phyloP scores from a whole-genome alignment of 92 coral and sea anemone species.

The Virgularia gustaviana region DNA sequence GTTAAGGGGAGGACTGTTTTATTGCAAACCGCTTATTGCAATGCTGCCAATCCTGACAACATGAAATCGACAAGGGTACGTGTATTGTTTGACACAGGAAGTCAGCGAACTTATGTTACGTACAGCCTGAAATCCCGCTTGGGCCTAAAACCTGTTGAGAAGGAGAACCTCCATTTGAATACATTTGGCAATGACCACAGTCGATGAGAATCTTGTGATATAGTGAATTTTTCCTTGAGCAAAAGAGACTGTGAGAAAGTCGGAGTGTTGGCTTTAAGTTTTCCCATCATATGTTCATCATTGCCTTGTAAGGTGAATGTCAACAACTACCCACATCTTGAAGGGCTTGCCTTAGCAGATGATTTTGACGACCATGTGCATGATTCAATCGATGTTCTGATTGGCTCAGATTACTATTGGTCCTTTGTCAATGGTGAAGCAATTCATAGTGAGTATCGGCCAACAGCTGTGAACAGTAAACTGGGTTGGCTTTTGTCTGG shows the following conservation, averaged over 20 bases:
- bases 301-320: constrained; percentile 46
- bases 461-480: too few species aligned
- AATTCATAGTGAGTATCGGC: too few species aligned
- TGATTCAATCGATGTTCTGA: too few species aligned
- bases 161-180: constrained; percentile 57
- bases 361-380: too few species aligned
- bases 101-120: constrained; percentile 51
- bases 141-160: constrained; percentile 40
- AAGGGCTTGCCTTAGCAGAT: constrained; percentile 54
- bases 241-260: constrained; percentile 24
- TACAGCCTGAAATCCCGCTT: constrained; percentile 40
- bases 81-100: constrained; percentile 54
- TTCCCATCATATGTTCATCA: constrained; percentile 58
- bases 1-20: constrained; percentile 42
- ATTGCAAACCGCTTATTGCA: constrained; percentile 53
- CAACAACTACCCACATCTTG: constrained; percentile 44
- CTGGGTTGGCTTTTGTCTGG: constrained; percentile 9
- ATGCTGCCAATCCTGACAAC: constrained; percentile 27
- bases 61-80: constrained; percentile 42
- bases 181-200: constrained; percentile 51
- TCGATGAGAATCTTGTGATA: constrained; percentile 53
- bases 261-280: constrained; percentile 44
- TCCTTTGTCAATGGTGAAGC: too few species aligned
- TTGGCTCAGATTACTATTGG: too few species aligned
- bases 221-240: constrained; percentile 21